Percentiles rank a stretch among this genome's conserved stretches.
These are phyloP conservation scores for Panzeria rudis DNA, from an alignment of 2,888 invertebrate species.

Conservation along the genomic window DNA sequence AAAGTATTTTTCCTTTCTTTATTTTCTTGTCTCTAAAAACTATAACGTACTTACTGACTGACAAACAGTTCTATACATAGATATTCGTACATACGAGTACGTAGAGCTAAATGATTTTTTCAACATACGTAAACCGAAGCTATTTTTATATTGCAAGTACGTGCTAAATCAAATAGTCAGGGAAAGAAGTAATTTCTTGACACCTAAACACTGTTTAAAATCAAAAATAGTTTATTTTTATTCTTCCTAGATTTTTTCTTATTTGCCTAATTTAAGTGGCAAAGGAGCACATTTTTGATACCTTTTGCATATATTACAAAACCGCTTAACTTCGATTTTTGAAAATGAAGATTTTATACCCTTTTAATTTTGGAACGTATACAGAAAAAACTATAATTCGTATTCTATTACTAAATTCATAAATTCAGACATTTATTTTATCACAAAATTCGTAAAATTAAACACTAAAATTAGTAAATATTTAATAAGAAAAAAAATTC, in stretches of 20 bases:
- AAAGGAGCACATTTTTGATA: no score
- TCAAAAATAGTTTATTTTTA: background rate
- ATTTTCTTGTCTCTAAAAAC: slow-evolving; percentile 20
- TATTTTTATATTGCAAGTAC: background rate
- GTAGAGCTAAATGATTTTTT: background rate
- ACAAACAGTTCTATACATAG: slow-evolving; percentile 11
- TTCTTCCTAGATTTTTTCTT: background rate
- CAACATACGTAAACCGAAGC: background rate
- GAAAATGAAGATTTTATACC: no score
- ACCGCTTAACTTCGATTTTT: no score
- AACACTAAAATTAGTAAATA: no score
- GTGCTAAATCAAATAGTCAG: background rate
- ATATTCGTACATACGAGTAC: background rate
- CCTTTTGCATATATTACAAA: no score
- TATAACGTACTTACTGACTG: slow-evolving; percentile 30
- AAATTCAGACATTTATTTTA: no score
- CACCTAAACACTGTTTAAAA: background rate
- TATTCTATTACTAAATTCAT: no score
- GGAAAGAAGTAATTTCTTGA: background rate
- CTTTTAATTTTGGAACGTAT: no score
- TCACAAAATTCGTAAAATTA: no score
- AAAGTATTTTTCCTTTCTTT: slow-evolving; percentile 10
- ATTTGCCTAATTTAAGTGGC: no score
- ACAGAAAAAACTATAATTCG: no score
- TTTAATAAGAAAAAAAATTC: no score